Evolutionary conservation across 2,113 vertebrate species (phyloP), one percentile per base, ranked within the genome.

Genomic region (Perca schrenkii): DNA sequence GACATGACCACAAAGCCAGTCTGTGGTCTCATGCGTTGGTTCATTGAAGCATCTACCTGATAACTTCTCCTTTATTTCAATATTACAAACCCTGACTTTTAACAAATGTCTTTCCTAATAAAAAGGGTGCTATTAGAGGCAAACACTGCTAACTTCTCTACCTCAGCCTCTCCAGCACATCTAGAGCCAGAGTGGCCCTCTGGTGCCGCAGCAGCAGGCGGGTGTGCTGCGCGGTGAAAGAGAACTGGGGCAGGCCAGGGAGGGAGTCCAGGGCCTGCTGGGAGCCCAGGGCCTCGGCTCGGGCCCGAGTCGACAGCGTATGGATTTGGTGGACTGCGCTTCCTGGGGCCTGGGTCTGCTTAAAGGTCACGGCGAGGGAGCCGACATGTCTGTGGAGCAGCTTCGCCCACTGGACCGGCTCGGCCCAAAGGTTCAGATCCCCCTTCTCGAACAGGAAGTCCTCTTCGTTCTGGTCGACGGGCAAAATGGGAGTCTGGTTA

Each of bases 401-500:
- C 76, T 91, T 93, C 74, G 95, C 93, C 22, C 96, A 95, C 80
- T 95, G 95, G 74, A 98, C 80, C 15, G 96, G 95, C 94, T 99
- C 98, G 0, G 95, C 97, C 98, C 98, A 99, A 85, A 99, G 96
- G 91, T 98, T 99, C 74, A 96, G 89, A 76, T 98, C 96, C 0
- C 96, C 96, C 93, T 99, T 99, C 89, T 98, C 97, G 87, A 99
- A 99, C 72, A 98, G 93, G 84, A 95, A 94, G 83, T 98, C 97
- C 68, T 98, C 97, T 79, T 97, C 97, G 56, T 95, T 96, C 98
- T 99, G 86, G 65, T 57, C 8, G 11, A 80, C 36, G 40, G 56
- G 40, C 3, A 60, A 53, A 80, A 77, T 2, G 8, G n/a, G 25
- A 34, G 46, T 69, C 36, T 52, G 3, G 47, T 77, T 54, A 80